These are phyloP conservation scores for Ametastegia equiseti DNA, from an alignment of 2,888 invertebrate genomes.

Conservation along the genomic window DNA sequence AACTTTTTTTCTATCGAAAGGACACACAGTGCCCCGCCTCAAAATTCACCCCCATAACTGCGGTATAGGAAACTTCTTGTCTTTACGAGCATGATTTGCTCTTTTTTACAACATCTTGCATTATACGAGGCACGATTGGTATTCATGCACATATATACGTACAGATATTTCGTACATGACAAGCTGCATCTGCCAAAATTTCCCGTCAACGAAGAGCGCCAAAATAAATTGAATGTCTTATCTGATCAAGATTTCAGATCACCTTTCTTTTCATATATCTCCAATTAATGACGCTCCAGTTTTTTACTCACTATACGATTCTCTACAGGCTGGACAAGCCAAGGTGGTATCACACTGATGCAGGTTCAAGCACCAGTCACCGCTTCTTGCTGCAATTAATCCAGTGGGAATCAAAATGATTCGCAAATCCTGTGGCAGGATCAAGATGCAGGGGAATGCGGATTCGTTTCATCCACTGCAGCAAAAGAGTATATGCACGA, in stretches of 20 bases:
- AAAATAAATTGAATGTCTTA: constrained; percentile 44
- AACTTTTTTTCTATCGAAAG: constrained; percentile 62
- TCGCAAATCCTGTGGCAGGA: neutral
- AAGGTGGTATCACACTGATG: neutral
- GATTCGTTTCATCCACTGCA: neutral
- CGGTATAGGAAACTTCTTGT: constrained; percentile 51
- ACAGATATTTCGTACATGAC: neutral
- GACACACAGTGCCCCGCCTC: constrained; percentile 11
- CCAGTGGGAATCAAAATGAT: neutral
- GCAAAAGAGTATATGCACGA: neutral
- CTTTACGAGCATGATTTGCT: constrained; percentile 67
- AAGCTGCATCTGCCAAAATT: constrained; percentile 23
- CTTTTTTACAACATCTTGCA: constrained; percentile 57
- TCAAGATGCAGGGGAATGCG: neutral
- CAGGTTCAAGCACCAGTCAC: neutral
- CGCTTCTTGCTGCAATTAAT: too few relatives aligned
- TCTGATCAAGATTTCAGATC: constrained; percentile 43
- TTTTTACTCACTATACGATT: neutral
- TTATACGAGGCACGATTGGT: neutral
- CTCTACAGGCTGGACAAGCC: too few relatives aligned
- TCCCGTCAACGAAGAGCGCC: constrained; percentile 37
- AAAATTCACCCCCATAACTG: constrained; percentile 26
- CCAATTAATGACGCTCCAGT: constrained; percentile 26
- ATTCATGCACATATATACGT: neutral
- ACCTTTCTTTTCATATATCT: constrained; percentile 21